Evolutionary conservation across 2,113 vertebrate species (phyloP).

Genomic region (Psilopogon haemacephalus): DNA sequence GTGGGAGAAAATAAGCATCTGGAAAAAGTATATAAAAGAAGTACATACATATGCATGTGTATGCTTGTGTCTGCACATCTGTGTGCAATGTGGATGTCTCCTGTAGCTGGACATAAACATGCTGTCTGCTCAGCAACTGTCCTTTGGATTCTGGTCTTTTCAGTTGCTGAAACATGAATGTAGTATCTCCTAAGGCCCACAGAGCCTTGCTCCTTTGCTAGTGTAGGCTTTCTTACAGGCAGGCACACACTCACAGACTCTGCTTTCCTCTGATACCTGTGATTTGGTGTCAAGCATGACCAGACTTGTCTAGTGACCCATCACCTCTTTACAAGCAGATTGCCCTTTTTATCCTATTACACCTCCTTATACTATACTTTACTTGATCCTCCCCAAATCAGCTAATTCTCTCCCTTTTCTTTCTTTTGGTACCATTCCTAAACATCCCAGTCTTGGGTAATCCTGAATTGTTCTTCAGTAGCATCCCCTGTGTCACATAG

Average conservation of each 20-base stretch:
- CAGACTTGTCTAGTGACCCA: background rate
- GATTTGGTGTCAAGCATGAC: background rate
- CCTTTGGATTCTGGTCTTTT: background rate
- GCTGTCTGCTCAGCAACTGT: fast-evolving
- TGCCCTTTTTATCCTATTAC: background rate
- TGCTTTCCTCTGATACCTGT: background rate
- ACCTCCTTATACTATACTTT: background rate
- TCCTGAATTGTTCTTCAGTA: background rate
- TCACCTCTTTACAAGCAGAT: background rate
- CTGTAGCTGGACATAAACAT: background rate
- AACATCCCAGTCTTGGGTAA: background rate
- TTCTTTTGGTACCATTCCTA: background rate
- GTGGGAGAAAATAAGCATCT: background rate
- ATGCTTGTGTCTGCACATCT: background rate
- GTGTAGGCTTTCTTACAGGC: background rate
- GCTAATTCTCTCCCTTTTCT: background rate
- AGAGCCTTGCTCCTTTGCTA: fast-evolving
- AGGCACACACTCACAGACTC: background rate
- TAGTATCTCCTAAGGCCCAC: fast-evolving
- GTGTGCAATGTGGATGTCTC: background rate
- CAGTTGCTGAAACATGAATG: fast-evolving
- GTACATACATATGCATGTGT: background rate
- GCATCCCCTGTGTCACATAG: background rate
- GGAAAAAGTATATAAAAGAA: background rate
- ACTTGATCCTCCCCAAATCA: background rate